phyloP scores from a whole-genome alignment of 2,113 vertebrate species.

The Meleagris gallopavo region DNA sequence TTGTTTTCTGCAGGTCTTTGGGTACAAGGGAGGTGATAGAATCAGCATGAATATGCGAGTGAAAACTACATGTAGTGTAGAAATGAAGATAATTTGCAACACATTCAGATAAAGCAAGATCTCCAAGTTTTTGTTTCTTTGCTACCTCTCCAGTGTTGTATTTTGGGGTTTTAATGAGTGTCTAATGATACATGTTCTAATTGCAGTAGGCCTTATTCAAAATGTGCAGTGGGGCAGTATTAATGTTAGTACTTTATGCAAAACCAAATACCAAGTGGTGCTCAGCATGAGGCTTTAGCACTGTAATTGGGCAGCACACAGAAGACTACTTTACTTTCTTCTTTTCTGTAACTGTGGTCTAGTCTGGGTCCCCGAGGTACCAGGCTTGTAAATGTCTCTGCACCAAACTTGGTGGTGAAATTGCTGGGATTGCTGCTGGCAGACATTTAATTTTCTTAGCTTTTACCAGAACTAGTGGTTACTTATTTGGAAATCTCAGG shows the following conservation, averaged over 20 bases:
- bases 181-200: neutral
- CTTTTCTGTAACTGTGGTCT: neutral
- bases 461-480: neutral
- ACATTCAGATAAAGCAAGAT: neutral
- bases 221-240: neutral
- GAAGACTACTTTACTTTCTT: neutral
- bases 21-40: neutral
- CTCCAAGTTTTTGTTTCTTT: neutral
- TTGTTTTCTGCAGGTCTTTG: conserved; percentile 2
- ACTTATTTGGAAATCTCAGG: neutral
- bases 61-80: neutral
- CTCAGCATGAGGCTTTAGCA: neutral
- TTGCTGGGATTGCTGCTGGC: neutral
- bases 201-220: neutral
- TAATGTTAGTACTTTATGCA: neutral
- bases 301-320: neutral
- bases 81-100: neutral
- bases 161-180: neutral
- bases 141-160: neutral
- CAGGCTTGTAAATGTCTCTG: neutral
- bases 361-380: neutral
- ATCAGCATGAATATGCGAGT: neutral
- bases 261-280: neutral
- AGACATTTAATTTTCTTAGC: neutral
- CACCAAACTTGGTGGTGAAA: accelerated